These are phyloP conservation scores for Eulemur albifrons DNA, from an alignment of 2,797 vertebrate species.

Conservation along the genomic window DNA sequence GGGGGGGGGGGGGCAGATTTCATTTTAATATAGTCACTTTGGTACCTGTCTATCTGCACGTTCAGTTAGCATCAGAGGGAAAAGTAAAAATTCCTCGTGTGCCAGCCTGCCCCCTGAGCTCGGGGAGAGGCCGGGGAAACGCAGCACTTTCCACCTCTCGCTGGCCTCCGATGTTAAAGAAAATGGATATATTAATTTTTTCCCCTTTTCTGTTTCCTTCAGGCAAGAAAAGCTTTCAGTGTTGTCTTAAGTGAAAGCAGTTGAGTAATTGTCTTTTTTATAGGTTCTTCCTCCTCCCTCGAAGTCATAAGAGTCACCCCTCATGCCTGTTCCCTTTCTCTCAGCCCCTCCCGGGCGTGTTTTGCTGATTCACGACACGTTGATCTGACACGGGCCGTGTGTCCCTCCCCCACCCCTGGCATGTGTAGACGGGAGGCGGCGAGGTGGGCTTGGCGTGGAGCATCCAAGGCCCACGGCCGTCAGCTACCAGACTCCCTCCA, in stretches of 20 bases:
- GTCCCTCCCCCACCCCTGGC: too few species aligned
- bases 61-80: slow-evolving; percentile 68
- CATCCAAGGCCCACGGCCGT: fast-evolving
- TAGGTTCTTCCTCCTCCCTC: background rate
- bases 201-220: background rate
- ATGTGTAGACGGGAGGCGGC: fast-evolving
- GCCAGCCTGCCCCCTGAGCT: slow-evolving; percentile 42
- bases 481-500: fast-evolving
- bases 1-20: slow-evolving; percentile 56
- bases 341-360: fast-evolving
- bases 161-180: background rate
- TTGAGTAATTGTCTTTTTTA: background rate
- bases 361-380: background rate
- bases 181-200: background rate
- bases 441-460: fast-evolving
- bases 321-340: background rate
- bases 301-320: background rate
- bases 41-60: slow-evolving; percentile 58
- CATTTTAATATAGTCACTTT: slow-evolving; percentile 67
- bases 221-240: background rate
- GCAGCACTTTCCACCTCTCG: background rate
- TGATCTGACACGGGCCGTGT: fast-evolving
- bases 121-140: slow-evolving; percentile 57
- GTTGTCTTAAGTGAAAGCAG: background rate
- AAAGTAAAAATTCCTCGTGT: slow-evolving; percentile 63